phyloP scores from a whole-genome alignment of 2,113 vertebrate species.

The Alethe castanea region DNA sequence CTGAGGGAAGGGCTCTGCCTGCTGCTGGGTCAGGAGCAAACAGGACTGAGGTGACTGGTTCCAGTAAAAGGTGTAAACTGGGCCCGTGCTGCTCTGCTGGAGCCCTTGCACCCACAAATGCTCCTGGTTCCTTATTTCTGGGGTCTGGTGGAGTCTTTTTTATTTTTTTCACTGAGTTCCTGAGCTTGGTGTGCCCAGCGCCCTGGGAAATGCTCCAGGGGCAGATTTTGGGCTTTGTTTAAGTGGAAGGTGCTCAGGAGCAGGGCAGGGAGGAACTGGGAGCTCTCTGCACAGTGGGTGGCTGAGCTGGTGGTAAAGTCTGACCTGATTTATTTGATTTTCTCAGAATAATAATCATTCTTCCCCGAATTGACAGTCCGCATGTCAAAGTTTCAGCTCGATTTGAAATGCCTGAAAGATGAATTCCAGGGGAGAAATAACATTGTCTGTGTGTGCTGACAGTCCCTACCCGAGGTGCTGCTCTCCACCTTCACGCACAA shows the following conservation, averaged over 20 bases:
- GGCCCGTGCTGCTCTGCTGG: background rate
- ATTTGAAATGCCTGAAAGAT: constrained; percentile 46
- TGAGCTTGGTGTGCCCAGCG: background rate
- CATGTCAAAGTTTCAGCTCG: constrained; percentile 45
- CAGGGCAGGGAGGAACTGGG: background rate
- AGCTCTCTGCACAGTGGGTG: background rate
- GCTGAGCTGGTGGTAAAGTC: background rate
- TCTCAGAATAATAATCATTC: constrained; percentile 44
- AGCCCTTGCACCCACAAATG: rapidly evolving
- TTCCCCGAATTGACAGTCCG: constrained; percentile 2
- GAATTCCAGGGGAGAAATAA: constrained; percentile 36
- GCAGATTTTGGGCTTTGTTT: background rate
- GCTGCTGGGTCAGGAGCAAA: background rate
- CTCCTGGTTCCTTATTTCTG: background rate
- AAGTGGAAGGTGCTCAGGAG: background rate
- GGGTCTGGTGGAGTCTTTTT: rapidly evolving
- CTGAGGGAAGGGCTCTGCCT: background rate
- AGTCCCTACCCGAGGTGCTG: constrained; percentile 15
- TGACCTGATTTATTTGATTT: constrained; percentile 37
- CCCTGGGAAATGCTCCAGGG: background rate
- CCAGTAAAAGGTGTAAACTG: rapidly evolving
- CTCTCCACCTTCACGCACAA: background rate
- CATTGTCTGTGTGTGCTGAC: constrained; percentile 23
- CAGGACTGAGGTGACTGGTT: rapidly evolving
- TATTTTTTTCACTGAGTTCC: rapidly evolving